These are phyloP conservation scores for Turdus rufiventris DNA, from an alignment of 2,113 vertebrate genomes.

Conservation along the genomic window DNA sequence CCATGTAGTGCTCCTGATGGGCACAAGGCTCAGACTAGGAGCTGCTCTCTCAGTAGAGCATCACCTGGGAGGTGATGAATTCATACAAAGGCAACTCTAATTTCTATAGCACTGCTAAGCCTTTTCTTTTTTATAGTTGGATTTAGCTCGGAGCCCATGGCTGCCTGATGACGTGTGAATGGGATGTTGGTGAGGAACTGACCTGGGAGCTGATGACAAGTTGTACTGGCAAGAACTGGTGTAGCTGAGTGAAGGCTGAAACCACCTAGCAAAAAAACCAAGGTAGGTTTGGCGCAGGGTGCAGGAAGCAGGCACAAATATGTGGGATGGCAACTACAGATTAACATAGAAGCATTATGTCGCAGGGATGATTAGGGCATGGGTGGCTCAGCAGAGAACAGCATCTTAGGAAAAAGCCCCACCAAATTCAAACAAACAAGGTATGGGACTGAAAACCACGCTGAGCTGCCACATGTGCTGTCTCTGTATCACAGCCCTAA, in stretches of 20 bases:
- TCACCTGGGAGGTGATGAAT: slow-evolving; percentile 30
- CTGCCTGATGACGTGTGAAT: slow-evolving; percentile 38
- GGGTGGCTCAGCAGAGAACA: background rate
- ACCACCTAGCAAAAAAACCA: background rate
- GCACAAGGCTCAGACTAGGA: background rate
- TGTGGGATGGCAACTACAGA: background rate
- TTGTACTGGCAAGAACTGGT: slow-evolving; percentile 1
- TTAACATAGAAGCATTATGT: background rate
- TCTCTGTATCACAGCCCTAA: background rate
- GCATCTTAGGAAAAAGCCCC: background rate
- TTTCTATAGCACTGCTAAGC: slow-evolving; percentile 23
- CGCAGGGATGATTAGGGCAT: background rate
- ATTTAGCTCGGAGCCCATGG: slow-evolving; percentile 8
- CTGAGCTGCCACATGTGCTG: background rate
- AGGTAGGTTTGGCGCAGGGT: background rate
- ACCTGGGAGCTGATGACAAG: slow-evolving; percentile 46
- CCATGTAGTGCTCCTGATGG: background rate
- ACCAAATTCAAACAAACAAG: background rate
- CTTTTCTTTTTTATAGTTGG: slow-evolving; percentile 15
- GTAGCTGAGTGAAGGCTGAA: slow-evolving; percentile 22
- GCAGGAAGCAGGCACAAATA: slow-evolving; percentile 3
- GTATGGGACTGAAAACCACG: background rate
- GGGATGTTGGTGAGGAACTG: background rate
- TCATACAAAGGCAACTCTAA: slow-evolving; percentile 8
- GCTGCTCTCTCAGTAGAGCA: background rate